phyloP scores from a whole-genome alignment of 2,888 invertebrate species.

The Liodrosophila aerea region DNA sequence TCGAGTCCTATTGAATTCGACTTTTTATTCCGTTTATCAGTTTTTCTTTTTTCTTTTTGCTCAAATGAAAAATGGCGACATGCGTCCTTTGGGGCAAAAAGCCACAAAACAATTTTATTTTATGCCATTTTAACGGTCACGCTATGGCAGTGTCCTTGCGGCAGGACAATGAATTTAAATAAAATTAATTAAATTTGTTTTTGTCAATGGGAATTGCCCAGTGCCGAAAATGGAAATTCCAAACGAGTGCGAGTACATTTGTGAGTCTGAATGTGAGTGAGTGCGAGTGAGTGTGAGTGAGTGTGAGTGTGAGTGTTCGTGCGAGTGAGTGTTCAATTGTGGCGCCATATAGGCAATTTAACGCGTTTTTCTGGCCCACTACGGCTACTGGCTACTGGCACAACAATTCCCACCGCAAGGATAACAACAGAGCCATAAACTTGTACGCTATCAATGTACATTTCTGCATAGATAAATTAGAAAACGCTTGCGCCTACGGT shows the following conservation, averaged over 20 bases:
- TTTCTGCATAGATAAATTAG: conserved; percentile 73
- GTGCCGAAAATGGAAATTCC: too few relatives aligned
- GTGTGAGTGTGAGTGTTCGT: too few relatives aligned
- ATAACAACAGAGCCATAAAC: conserved; percentile 68
- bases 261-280: conserved; percentile 2
- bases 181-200: conserved; percentile 67
- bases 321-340: too few relatives aligned
- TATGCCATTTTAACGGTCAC: conserved; percentile 56
- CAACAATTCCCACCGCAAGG: conserved; percentile 46
- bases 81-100: conserved; percentile 69
- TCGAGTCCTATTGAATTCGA: conserved; percentile 1
- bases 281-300: too few relatives aligned
- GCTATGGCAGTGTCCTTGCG: conserved; percentile 50
- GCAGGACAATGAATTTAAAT: conserved; percentile 54
- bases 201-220: conserved; percentile 35
- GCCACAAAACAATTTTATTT: conserved; percentile 72
- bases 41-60: neutral
- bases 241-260: too few relatives aligned
- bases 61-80: conserved; percentile 67
- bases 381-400: neutral
- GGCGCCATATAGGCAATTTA: conserved; percentile 14
- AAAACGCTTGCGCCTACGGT: conserved; percentile 52
- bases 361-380: conserved; percentile 13
- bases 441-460: conserved; percentile 68
- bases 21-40: too few relatives aligned